Evolutionary conservation across 2,113 vertebrate genomes (phyloP), one percentile per base, ranked within the genome.

Genomic region (Vidua macroura): DNA sequence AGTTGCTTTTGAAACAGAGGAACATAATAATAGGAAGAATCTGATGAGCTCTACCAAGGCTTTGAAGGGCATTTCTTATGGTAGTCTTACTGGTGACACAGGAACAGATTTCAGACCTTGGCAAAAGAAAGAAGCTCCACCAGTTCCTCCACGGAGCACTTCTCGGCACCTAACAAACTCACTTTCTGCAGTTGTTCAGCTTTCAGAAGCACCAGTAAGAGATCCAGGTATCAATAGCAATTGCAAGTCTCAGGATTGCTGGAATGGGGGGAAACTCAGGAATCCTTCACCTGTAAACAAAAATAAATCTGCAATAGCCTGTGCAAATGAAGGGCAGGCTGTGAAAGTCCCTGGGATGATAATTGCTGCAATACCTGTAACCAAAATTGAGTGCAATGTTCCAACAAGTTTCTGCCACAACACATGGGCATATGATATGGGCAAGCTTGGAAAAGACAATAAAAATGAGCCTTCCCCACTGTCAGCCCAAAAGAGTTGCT

Each of bases 61-160:
- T 74, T 88, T 91, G 88, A 96, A 95, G 43, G 76, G 86, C 39
- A 17, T 81, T 14, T 83, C 92, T 67, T 95, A 62, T 13, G 43
- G 64, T 39, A 44, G n/a, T 83, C 79, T 88, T 90, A 27, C 69
- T 87, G 86, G 89, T 87, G 95, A 97, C 72, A 96, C 72, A 95
- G 87, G 74, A 80, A 66, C 83, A 86, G 92, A 91, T 95, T 87
- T 92, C 62, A 74, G 80, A 60, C 37, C 94, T 67, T 96, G 97
- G 64, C 97, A 96, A 77, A 98, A 94, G 87, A 93, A 93, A 66
- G 95, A 97, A 86, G 97, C 97, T 51, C 98, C 99, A 46, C 98
- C 98, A 49, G 88, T 99, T 86, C 99, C 98, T 94, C 98, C 98
- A 73, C 98, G 99, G 77, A 98, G 98, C 94, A 99, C 99, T 66